Conservation (phyloP, 1,140 invertebrate genomes). For the Drosophila nannoptera region DNA sequence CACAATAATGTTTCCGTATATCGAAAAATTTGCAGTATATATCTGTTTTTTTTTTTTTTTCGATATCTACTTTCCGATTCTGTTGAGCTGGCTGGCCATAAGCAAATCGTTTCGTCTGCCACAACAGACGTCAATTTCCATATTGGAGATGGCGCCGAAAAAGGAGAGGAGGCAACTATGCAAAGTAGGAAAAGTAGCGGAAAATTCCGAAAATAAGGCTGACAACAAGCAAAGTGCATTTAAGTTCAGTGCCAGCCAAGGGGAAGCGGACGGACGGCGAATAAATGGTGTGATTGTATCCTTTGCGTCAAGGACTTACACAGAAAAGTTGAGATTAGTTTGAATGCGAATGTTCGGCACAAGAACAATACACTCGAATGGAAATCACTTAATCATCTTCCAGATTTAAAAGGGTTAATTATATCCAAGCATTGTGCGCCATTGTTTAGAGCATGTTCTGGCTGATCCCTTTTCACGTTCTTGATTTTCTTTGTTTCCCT, state of each 20-base stretch:
- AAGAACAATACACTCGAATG: not conserved
- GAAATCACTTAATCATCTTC: not conserved
- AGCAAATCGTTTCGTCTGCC: too few species aligned
- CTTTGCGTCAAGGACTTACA: too few species aligned
- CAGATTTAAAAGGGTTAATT: not conserved
- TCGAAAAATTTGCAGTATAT: too few species aligned
- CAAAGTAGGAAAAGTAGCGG: slow-evolving; percentile 18
- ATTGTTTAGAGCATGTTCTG: not conserved
- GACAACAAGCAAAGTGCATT: slow-evolving; percentile 73
- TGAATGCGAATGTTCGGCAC: not conserved
- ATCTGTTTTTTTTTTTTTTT: too few species aligned
- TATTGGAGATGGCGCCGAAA: too few species aligned
- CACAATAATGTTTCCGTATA: too few species aligned
- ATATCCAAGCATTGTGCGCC: not conserved
- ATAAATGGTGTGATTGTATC: too few species aligned
- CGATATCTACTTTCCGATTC: too few species aligned
- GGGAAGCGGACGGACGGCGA: too few species aligned
- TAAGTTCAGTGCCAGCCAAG: slow-evolving; percentile 36
- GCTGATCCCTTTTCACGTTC: not conserved
- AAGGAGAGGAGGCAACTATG: not conserved
- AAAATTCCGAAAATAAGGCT: slow-evolving; percentile 68
- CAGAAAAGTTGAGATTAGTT: not conserved
- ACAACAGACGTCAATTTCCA: too few species aligned
- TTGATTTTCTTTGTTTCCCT: slow-evolving; percentile 5
- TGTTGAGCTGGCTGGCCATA: too few species aligned